Evolutionary conservation across 2,888 invertebrate genomes (phyloP).

Genomic region (Blomia tropicalis): DNA sequence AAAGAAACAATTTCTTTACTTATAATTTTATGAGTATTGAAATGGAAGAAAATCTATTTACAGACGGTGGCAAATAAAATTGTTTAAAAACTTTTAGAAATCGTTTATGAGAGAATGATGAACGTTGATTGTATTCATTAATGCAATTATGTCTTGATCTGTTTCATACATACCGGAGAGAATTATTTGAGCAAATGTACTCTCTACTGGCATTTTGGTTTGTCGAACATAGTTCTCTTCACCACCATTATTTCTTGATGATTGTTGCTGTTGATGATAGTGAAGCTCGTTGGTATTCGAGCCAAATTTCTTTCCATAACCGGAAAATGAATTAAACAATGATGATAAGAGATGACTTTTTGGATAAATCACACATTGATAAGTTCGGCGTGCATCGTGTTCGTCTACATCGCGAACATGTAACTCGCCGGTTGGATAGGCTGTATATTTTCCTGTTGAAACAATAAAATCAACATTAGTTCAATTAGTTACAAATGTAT

Average conservation of each 20-base stretch:
- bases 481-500: too few species aligned
- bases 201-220: neutral
- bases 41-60: too few species aligned
- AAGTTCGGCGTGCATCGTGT: slow-evolving; percentile 13
- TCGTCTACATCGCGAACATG: slow-evolving; percentile 18
- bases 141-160: too few species aligned
- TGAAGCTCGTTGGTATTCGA: neutral
- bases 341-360: neutral
- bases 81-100: too few species aligned
- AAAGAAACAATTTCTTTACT: too few species aligned
- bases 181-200: slow-evolving; percentile 16
- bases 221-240: neutral
- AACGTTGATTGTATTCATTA: neutral
- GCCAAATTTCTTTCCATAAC: slow-evolving; percentile 2
- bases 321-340: neutral
- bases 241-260: too few species aligned
- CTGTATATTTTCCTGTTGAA: slow-evolving; percentile 21
- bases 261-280: neutral
- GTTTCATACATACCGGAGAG: neutral
- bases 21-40: too few species aligned
- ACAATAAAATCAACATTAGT: neutral
- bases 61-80: too few species aligned
- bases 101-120: too few species aligned
- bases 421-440: slow-evolving; percentile 16
- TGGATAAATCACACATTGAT: slow-evolving; percentile 17